phyloP scores from a whole-genome alignment of 2,113 vertebrate genomes.

The Xenus cinereus region DNA sequence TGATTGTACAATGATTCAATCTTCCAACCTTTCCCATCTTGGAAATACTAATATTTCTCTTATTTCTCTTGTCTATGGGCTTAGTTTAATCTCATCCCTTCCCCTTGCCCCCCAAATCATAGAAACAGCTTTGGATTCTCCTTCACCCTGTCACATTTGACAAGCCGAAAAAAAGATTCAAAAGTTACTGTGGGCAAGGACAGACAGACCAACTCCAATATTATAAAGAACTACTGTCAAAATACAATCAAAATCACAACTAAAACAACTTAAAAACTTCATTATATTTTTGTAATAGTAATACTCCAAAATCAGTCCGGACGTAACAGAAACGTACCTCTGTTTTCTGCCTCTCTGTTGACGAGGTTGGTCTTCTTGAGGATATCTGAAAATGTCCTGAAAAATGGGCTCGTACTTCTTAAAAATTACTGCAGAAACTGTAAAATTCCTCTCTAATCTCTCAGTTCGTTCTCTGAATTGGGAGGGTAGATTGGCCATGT shows the following conservation, averaged over 20 bases:
- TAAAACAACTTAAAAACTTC: neutral
- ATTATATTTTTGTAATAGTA: neutral
- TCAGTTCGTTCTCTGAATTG: conserved; percentile 89
- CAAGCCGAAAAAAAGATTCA: neutral
- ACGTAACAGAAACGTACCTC: conserved; percentile 71
- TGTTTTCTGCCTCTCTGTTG: conserved; percentile 91
- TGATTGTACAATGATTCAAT: neutral
- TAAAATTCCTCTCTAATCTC: conserved; percentile 92
- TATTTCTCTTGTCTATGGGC: neutral
- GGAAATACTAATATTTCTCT: neutral
- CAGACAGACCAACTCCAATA: neutral
- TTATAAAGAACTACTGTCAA: neutral
- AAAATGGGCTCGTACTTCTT: conserved; percentile 96
- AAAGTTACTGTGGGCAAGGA: neutral
- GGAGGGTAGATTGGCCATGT: conserved; percentile 87
- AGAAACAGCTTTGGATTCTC: neutral
- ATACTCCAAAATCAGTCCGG: neutral
- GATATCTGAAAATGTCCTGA: conserved; percentile 87
- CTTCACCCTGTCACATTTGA: neutral
- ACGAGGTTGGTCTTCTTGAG: conserved; percentile 86
- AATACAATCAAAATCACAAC: neutral
- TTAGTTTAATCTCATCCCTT: neutral
- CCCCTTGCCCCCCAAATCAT: fast-evolving
- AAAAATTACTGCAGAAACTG: conserved; percentile 92
- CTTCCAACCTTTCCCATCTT: neutral